These are phyloP conservation scores for Peromyscus leucopus DNA, from an alignment of 2,113 vertebrate genomes.

Conservation along the genomic window DNA sequence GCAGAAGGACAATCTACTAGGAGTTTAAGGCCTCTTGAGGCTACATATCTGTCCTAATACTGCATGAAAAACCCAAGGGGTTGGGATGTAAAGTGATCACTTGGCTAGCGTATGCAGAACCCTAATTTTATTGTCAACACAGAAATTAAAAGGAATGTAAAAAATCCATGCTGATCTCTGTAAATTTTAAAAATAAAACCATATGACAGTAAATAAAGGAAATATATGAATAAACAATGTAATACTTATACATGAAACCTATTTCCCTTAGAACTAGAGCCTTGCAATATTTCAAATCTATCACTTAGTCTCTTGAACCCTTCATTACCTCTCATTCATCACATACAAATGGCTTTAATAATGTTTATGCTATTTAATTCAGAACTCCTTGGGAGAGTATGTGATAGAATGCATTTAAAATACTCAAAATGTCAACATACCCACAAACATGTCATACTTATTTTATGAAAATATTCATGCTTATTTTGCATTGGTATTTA, in stretches of 20 bases:
- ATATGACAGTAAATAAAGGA: background rate
- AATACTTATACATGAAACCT: background rate
- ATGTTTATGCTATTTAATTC: background rate
- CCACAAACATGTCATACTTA: background rate
- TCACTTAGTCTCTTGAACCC: background rate
- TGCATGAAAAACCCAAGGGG: background rate
- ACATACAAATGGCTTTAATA: background rate
- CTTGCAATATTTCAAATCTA: constrained; percentile 15
- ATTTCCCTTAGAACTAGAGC: background rate
- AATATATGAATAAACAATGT: background rate
- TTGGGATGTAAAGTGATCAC: background rate
- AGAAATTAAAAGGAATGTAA: background rate
- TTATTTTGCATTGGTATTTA: background rate
- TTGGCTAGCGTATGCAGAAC: background rate
- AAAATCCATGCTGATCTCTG: constrained; percentile 2
- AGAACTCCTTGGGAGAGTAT: background rate
- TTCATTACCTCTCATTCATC: constrained; percentile 24
- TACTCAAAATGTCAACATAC: constrained; percentile 18
- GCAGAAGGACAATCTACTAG: background rate
- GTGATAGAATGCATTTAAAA: background rate
- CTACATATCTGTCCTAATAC: background rate
- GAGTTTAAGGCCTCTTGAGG: background rate
- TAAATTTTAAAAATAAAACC: constrained; percentile 37
- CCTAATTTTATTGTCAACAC: background rate
- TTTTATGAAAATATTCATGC: background rate